These are phyloP conservation scores for Melanaphis sacchari DNA, from an alignment of 1,140 invertebrate species.

Conservation along the genomic window DNA sequence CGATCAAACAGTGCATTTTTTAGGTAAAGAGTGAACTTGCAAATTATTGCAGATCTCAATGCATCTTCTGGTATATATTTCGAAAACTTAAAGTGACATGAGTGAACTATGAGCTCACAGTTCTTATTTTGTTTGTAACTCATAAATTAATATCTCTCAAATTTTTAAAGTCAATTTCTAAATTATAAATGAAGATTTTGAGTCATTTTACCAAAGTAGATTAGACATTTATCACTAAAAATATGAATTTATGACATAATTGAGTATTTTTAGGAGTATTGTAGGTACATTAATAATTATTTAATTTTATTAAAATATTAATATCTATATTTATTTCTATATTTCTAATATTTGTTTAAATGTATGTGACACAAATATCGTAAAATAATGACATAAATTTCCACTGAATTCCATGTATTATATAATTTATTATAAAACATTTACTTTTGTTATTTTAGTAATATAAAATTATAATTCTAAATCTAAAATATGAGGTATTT, in stretches of 20 bases:
- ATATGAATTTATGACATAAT: background rate
- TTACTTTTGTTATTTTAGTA: background rate
- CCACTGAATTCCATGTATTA: background rate
- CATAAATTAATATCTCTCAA: too few relatives aligned
- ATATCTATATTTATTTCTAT: background rate
- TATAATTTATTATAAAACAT: background rate
- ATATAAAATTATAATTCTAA: background rate
- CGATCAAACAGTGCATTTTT: too few relatives aligned
- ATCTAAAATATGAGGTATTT: background rate
- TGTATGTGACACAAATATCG: background rate
- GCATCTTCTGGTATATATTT: too few relatives aligned
- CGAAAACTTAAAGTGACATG: too few relatives aligned
- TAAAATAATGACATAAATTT: accelerated
- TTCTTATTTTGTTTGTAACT: too few relatives aligned
- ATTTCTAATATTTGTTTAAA: background rate
- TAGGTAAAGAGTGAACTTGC: too few relatives aligned
- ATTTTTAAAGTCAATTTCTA: too few relatives aligned
- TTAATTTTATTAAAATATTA: background rate
- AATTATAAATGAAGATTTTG: too few relatives aligned
- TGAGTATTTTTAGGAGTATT: background rate
- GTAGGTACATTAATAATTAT: background rate
- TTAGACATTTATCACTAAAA: too few relatives aligned
- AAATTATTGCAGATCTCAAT: too few relatives aligned
- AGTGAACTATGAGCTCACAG: too few relatives aligned
- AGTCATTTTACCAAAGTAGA: too few relatives aligned